phyloP scores from a whole-genome alignment of 2,888 invertebrate species.

The Mechanitis messenoides region DNA sequence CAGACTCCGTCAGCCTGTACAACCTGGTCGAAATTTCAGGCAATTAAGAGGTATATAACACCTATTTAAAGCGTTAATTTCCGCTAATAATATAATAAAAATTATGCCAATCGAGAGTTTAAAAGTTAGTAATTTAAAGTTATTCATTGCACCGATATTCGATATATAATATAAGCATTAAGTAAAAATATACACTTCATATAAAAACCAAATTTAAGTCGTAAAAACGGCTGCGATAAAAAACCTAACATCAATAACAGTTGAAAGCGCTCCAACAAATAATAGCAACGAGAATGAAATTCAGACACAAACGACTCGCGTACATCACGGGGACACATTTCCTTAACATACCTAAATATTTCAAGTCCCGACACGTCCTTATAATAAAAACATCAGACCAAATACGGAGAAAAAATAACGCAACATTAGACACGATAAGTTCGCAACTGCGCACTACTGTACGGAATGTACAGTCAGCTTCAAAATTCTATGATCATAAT shows the following conservation, averaged over 20 bases:
- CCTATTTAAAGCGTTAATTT: too few species aligned
- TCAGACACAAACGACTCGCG: constrained; percentile 50
- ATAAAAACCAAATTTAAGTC: not conserved
- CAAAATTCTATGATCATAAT: too few species aligned
- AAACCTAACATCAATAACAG: constrained; percentile 38
- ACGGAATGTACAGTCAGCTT: constrained; percentile 20
- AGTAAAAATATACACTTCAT: not conserved
- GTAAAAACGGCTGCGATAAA: constrained; percentile 11
- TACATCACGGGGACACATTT: constrained; percentile 48
- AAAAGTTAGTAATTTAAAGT: too few species aligned
- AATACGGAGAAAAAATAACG: constrained; percentile 49
- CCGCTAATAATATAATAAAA: too few species aligned
- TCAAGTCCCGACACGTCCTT: constrained; percentile 61
- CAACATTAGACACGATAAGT: constrained; percentile 66
- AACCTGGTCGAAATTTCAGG: too few species aligned
- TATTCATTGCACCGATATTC: too few species aligned
- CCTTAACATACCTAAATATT: constrained; percentile 62
- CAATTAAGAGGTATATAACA: too few species aligned
- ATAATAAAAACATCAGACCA: constrained; percentile 71
- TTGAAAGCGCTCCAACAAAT: constrained; percentile 36
- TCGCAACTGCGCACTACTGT: constrained; percentile 43
- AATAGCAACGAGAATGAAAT: constrained; percentile 38
- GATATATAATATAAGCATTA: too few species aligned
- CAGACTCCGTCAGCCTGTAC: too few species aligned
- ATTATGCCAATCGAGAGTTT: too few species aligned